These are phyloP conservation scores for Stomatorhinus walkeri DNA, from an alignment of 2,797 vertebrate genomes.

Conservation along the genomic window DNA sequence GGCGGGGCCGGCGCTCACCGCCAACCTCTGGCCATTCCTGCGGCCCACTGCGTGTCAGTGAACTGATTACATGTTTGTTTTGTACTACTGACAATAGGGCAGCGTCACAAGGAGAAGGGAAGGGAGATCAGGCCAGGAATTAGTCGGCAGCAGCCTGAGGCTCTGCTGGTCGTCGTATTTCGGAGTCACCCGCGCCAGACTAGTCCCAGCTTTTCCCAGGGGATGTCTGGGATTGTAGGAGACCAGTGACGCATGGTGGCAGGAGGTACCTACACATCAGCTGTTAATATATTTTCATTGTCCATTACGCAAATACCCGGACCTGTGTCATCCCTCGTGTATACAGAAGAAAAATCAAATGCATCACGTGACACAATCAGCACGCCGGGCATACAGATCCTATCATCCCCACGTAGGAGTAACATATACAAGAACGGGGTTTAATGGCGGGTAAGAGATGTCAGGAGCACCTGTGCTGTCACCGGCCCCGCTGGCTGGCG, in stretches of 20 bases:
- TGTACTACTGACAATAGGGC: background rate
- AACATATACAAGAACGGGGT: background rate
- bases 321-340: background rate
- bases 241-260: background rate
- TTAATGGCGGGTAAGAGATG: background rate
- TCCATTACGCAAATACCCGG: background rate
- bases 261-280: background rate
- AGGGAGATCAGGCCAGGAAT: background rate
- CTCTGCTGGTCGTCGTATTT: background rate
- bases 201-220: constrained; percentile 20
- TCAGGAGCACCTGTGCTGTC: background rate
- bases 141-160: background rate
- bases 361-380: background rate
- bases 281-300: background rate
- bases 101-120: background rate
- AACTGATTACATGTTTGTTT: background rate
- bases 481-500: background rate
- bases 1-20: background rate
- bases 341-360: background rate
- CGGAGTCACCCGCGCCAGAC: constrained; percentile 8
- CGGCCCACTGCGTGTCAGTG: background rate
- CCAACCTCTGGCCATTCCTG: background rate
- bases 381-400: background rate
- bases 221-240: constrained; percentile 11
- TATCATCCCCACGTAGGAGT: background rate